A percentile compares a stretch with the other conserved stretches of the same genome.
Evolutionary conservation across 2,888 invertebrate species (phyloP).

Genomic region (Homarus gammarus): DNA sequence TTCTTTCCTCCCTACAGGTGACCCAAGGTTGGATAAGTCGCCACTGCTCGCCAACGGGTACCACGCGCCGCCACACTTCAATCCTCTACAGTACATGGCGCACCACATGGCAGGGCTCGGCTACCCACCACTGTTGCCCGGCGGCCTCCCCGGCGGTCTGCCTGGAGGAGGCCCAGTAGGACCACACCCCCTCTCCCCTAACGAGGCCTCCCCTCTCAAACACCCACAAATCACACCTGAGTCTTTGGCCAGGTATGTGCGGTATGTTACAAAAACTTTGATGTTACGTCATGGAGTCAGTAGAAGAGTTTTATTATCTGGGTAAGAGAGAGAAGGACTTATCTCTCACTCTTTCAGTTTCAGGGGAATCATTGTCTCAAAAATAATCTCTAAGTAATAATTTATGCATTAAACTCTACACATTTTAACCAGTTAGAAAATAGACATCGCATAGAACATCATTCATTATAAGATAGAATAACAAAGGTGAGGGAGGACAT

Average conservation of each 20-base stretch:
- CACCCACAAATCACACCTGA: constrained; percentile 74
- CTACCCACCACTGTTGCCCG: constrained; percentile 72
- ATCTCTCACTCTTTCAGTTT: too few relatives aligned
- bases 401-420: too few relatives aligned
- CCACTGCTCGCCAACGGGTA: constrained; percentile 95
- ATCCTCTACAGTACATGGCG: constrained; percentile 97
- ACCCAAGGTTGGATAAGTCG: constrained; percentile 89
- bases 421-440: too few relatives aligned
- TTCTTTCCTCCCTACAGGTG: constrained; percentile 40
- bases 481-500: too few relatives aligned
- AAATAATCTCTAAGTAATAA: too few relatives aligned
- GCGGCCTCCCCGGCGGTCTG: constrained; percentile 54
- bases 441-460: too few relatives aligned
- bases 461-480: too few relatives aligned
- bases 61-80: constrained; percentile 90
- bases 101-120: constrained; percentile 78
- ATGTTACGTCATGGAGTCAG: too few relatives aligned
- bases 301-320: too few relatives aligned
- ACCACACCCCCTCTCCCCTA: constrained; percentile 73
- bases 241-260: constrained; percentile 68
- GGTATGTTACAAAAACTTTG: constrained; percentile 2
- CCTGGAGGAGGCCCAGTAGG: constrained; percentile 57
- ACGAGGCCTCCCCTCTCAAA: constrained; percentile 69
- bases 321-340: too few relatives aligned
- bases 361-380: not conserved